Evolutionary conservation across 2,113 vertebrate genomes (phyloP).

Genomic region (Chionodraco myersi): DNA sequence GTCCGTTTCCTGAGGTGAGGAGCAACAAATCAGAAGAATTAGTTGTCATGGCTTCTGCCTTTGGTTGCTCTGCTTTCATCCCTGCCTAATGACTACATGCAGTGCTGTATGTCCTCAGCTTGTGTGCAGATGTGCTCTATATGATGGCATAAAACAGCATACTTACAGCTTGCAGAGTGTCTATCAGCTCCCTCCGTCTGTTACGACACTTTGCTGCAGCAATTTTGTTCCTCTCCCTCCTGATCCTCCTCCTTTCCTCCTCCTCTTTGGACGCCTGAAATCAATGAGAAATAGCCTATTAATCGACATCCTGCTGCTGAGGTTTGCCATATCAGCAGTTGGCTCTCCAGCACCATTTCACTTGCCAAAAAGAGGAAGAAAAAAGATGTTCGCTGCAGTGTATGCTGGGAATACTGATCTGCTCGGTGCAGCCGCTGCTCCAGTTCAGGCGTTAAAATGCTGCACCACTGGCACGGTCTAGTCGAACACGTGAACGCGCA

Average conservation of each 20-base stretch:
- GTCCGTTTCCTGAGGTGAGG: slow-evolving; percentile 90
- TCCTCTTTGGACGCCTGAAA: slow-evolving; percentile 92
- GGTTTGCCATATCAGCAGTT: slow-evolving; percentile 46
- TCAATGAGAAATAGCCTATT: slow-evolving; percentile 50
- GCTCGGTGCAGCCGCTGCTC: slow-evolving; percentile 44
- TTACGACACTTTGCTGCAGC: slow-evolving; percentile 98
- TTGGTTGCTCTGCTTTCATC: slow-evolving; percentile 1
- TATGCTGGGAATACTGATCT: slow-evolving; percentile 54
- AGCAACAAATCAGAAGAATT: neutral
- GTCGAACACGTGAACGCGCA: slow-evolving; percentile 58
- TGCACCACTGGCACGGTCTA: slow-evolving; percentile 67
- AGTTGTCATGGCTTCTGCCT: neutral
- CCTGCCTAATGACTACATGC: slow-evolving; percentile 14
- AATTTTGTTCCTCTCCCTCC: slow-evolving; percentile 97
- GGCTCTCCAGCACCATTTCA: slow-evolving; percentile 20
- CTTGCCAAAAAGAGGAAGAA: slow-evolving; percentile 23
- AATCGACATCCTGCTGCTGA: slow-evolving; percentile 21
- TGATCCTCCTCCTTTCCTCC: slow-evolving; percentile 92
- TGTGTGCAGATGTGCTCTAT: too few species aligned
- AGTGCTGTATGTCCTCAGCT: neutral
- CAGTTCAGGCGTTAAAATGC: slow-evolving; percentile 64
- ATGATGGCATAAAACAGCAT: slow-evolving; percentile 14
- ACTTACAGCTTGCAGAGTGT: slow-evolving; percentile 94
- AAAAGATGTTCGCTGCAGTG: slow-evolving; percentile 24
- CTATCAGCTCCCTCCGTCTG: slow-evolving; percentile 93